These are phyloP conservation scores for Drosophila tropicalis DNA, from an alignment of 1,140 invertebrate species.

Conservation along the genomic window DNA sequence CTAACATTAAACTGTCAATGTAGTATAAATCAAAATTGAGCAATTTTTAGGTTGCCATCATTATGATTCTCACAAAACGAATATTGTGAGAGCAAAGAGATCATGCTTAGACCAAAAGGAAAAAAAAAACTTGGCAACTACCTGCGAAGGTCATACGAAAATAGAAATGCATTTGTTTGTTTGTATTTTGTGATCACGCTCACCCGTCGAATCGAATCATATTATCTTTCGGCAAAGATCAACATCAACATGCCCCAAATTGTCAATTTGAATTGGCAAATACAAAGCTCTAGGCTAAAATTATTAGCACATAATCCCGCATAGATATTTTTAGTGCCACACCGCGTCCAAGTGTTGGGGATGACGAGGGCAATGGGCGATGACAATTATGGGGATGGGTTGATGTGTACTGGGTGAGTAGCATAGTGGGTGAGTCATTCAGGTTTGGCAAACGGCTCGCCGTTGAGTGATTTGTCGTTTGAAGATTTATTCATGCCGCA, in stretches of 20 bases:
- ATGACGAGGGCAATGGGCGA: slow-evolving; percentile 11
- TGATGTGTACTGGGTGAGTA: slow-evolving; percentile 16
- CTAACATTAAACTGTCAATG: too few species aligned
- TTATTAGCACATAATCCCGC: slow-evolving; percentile 34
- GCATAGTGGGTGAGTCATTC: slow-evolving; percentile 48
- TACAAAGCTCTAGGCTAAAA: slow-evolving; percentile 31
- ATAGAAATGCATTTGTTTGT: slow-evolving; percentile 40
- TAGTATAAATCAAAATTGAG: slow-evolving; percentile 6
- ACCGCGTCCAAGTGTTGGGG: background rate
- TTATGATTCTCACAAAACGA: background rate
- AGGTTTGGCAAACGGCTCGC: slow-evolving; percentile 32
- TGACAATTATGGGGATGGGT: background rate
- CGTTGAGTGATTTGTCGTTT: slow-evolving; percentile 67
- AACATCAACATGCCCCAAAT: slow-evolving; percentile 51
- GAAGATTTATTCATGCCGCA: slow-evolving; percentile 64
- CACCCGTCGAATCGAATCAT: slow-evolving; percentile 24
- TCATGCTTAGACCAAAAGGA: background rate
- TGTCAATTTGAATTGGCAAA: slow-evolving; percentile 47
- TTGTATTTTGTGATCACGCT: background rate
- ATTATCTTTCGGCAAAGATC: slow-evolving; percentile 31
- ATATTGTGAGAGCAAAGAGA: background rate
- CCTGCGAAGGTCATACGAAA: slow-evolving; percentile 48
- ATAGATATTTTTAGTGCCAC: slow-evolving; percentile 41
- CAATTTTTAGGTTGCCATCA: background rate
- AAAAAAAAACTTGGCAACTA: slow-evolving; percentile 30